Percentiles rank a stretch among this genome's conserved stretches.
Conservation (phyloP, 2,113 vertebrate species). For the Sterrhoptilus dennistouni region DNA sequence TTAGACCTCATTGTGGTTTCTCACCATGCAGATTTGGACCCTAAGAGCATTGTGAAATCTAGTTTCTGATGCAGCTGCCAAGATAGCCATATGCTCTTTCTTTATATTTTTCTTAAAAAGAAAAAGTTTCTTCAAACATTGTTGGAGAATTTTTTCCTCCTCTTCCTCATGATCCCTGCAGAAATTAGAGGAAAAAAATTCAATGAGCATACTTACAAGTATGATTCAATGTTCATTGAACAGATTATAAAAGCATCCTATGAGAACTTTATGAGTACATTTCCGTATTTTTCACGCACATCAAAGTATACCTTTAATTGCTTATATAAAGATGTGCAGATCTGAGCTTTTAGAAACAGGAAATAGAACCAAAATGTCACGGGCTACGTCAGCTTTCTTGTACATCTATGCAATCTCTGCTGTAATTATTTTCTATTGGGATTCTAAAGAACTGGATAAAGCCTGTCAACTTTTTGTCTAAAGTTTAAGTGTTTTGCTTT, state of each 20-base stretch:
- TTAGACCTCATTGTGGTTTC: background rate
- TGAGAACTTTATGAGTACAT: background rate
- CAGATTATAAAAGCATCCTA: background rate
- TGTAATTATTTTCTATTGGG: conserved; percentile 2
- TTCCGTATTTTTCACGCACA: background rate
- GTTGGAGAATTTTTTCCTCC: background rate
- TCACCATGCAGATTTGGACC: background rate
- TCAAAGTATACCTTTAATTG: background rate
- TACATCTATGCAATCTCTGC: background rate
- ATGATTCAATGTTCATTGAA: background rate
- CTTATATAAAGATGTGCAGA: background rate
- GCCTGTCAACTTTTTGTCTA: background rate
- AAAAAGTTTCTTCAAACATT: background rate
- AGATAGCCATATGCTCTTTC: background rate
- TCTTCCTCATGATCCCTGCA: background rate
- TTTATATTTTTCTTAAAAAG: background rate
- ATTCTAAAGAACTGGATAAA: conserved; percentile 2
- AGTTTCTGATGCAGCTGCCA: background rate
- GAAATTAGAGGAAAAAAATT: background rate
- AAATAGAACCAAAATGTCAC: background rate
- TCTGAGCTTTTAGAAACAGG: background rate
- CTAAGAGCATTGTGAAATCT: background rate
- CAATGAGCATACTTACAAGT: background rate
- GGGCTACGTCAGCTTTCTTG: background rate
- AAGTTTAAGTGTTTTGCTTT: conserved; percentile 28